These are phyloP conservation scores for Climacteris rufus DNA, from an alignment of 2,113 vertebrate species.

Conservation along the genomic window DNA sequence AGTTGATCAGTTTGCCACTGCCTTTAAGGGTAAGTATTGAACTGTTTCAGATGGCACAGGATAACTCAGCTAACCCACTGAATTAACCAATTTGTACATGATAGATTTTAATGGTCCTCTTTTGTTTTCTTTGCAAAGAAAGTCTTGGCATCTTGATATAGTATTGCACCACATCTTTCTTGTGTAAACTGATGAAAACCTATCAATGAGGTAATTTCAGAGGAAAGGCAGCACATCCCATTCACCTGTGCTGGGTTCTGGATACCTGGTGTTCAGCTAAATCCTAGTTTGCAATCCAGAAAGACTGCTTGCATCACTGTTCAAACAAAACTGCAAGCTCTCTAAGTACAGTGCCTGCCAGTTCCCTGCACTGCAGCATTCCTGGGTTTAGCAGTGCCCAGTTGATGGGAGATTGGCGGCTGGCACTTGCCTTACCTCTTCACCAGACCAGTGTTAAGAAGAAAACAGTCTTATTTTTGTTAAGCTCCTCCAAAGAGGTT, in stretches of 20 bases:
- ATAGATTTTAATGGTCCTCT: not conserved
- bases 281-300: not conserved
- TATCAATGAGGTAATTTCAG: not conserved
- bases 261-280: not conserved
- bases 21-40: not conserved
- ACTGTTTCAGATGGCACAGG: not conserved
- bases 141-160: not conserved
- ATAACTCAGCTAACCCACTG: not conserved
- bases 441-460: not conserved
- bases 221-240: not conserved
- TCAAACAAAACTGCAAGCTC: not conserved
- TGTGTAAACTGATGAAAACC: not conserved
- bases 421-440: not conserved
- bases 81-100: not conserved
- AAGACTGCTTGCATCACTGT: not conserved
- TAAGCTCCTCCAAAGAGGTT: not conserved
- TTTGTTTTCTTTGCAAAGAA: not conserved
- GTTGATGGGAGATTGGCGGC: not conserved
- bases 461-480: not conserved
- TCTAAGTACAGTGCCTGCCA: not conserved
- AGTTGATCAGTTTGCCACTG: not conserved
- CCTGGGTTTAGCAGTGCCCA: rapidly evolving
- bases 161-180: not conserved
- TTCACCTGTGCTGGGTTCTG: not conserved
- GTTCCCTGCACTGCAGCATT: not conserved